phyloP scores from a whole-genome alignment of 2,888 invertebrate genomes.

The Tetropium fuscum region DNA sequence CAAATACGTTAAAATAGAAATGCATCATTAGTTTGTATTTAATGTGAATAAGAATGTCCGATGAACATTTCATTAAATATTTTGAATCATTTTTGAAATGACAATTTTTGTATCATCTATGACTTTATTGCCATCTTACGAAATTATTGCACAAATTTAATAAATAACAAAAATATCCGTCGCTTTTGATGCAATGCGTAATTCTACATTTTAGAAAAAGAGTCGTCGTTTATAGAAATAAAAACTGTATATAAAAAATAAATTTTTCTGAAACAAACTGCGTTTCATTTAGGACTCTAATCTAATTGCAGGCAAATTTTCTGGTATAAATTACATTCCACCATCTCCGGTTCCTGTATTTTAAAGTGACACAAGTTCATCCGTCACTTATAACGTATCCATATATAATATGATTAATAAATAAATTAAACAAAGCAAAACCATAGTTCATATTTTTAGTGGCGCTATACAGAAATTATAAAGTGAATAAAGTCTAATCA shows the following conservation, averaged over 20 bases:
- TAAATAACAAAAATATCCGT: slow-evolving; percentile 23
- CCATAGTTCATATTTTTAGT: too few species aligned
- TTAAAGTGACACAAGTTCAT: too few species aligned
- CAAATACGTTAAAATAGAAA: slow-evolving; percentile 56
- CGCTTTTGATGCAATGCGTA: slow-evolving; percentile 36
- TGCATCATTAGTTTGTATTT: slow-evolving; percentile 53
- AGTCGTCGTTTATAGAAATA: slow-evolving; percentile 2
- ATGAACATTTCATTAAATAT: slow-evolving; percentile 43
- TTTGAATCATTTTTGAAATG: slow-evolving; percentile 49
- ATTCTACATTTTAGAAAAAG: slow-evolving; percentile 25
- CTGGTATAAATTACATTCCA: too few species aligned
- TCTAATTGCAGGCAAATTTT: too few species aligned
- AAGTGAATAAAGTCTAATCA: too few species aligned
- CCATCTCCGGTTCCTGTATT: too few species aligned
- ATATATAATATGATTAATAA: too few species aligned
- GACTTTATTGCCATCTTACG: slow-evolving; percentile 34
- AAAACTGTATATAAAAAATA: slow-evolving; percentile 14
- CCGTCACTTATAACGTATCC: too few species aligned
- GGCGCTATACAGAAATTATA: too few species aligned
- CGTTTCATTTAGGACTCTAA: too few species aligned
- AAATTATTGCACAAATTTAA: slow-evolving; percentile 37
- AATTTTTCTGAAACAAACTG: too few species aligned
- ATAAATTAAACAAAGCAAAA: too few species aligned
- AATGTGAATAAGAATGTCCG: slow-evolving; percentile 56
- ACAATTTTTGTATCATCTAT: slow-evolving; percentile 41